Conservation (phyloP, 2,797 vertebrate species). For the Poecile montanus region DNA sequence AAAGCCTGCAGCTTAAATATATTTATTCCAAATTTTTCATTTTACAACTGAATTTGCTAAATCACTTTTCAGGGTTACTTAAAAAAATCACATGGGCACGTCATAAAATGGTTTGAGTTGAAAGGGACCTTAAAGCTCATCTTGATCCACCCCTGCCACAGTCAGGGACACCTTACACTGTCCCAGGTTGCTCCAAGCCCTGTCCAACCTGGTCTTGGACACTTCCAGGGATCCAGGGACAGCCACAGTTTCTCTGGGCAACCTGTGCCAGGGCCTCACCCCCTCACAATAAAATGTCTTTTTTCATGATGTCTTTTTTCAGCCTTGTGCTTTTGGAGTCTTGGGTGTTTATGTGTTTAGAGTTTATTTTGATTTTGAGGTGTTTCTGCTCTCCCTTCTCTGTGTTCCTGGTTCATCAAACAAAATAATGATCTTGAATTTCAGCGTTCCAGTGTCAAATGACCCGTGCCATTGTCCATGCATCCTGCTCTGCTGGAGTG, state of each 20-base stretch:
- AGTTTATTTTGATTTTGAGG: not conserved
- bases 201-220: accelerated
- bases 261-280: not conserved
- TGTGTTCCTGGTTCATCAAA: not conserved
- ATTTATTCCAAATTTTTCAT: not conserved
- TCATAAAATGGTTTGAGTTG: not conserved
- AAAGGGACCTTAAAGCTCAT: not conserved
- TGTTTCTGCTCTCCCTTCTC: not conserved
- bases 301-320: not conserved
- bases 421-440: not conserved
- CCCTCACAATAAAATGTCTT: not conserved
- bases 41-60: not conserved
- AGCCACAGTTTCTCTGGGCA: not conserved
- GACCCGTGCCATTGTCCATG: accelerated
- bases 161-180: not conserved
- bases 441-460: not conserved
- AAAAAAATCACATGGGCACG: not conserved
- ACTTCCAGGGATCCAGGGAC: not conserved
- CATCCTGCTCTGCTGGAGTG: not conserved
- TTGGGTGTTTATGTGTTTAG: not conserved
- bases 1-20: not conserved
- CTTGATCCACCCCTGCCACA: not conserved
- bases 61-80: not conserved
- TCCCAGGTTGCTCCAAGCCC: not conserved
- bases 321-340: not conserved